Evolutionary conservation across 1,140 invertebrate genomes (phyloP), one percentile per base, ranked within the genome.

Genomic region (Latrodectus geometricus): DNA sequence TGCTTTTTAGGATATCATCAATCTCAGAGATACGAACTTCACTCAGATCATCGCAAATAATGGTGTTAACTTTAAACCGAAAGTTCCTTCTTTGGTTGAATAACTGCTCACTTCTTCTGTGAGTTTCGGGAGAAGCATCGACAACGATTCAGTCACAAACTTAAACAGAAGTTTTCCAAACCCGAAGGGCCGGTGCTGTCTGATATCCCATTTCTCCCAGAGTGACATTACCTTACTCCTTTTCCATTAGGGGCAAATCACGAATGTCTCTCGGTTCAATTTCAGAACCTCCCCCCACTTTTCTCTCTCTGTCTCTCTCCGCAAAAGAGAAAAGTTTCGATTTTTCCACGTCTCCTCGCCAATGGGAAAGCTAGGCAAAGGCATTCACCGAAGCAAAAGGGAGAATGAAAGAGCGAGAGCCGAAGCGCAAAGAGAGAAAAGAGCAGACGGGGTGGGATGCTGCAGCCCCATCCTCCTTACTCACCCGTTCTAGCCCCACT

Each of bases 361-460:
- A 35, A 35, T 35, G 35, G 35, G 35, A 14, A 49, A 48, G 48
- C 15, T n/a, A 74, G 49, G 17, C 72, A 74, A 74, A 74, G 65
- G 75, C 50, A 77, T 23, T 17, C n/a, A 50, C 20, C 65, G 20
- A 66, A 54, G 35, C 20, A 61, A 56, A 65, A 50, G 76, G 66
- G 56, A 78, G 56, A 61, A 50, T 23, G 73, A 50, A 52, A 49
- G 74, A 56, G 21, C 54, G 74, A 23, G 75, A 56, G 77, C 52
- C 74, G 48, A 79, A 81, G 79, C 66, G 68, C 48, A 61, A 70
- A 72, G 66, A 81, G 68, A 56, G 49, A 70, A 81, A 70, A 72
- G 75, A 78, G 49, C 52, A 69, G 35, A 54, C 65, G 78, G 73
- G 72, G 72, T 21, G 52, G n/a, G 35, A n/a, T 12, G 49, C 20